Base-by-base conservation (phyloP, 2,888 invertebrate genomes). In the Nymphalis urticae region DNA sequence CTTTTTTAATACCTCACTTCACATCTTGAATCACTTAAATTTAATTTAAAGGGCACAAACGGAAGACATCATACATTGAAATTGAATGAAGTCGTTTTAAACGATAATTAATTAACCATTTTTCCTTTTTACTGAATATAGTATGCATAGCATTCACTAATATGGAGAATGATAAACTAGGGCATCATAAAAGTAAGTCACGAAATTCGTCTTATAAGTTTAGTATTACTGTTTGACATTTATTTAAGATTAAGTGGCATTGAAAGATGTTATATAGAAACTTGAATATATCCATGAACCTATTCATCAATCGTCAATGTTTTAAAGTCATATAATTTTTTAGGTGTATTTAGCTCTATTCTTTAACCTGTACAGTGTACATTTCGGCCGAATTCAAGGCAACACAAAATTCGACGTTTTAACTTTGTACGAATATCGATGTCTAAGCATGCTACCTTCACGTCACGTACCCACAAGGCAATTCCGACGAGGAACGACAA, bases 401-500 rank as follows among this genome's bases (percentile, higher is more conserved):
- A 58, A 19, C 2, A 58, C 27, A 58, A 58, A 58, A 36, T 67
- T 56, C 42, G 24, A 21, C 32, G 48, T 69, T 64, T 62, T 21
- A 17, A 17, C 50, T 51, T 54, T 27, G 47, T 50, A 48, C 48
- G 36, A 62, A 62, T 62, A 50, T 54, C 48, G 53, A 53, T 27
- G 27, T 56, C 48, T 54, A 54, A 42, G 51, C 50, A 62, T 17
- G 56, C 73, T 74, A 76, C 81, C 85, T 85, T 86, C 87, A 81
- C 83, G 82, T 88, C 90, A 90, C 90, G 89, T 90, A 80, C 80
- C 63, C 81, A 79, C 85, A 83, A 87, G 84, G 87, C 84, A 80
- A 89, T 89, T 89, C 90, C 83, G 77, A 83, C 81, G 87, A 84
- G 82, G 85, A 84, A 87, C 86, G 87, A 50, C 58, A 89, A 90